Percentiles rank a stretch among this genome's conserved stretches.
Conservation (phyloP, 2,888 invertebrate species). For the Chalcosyrphus nemorum region DNA sequence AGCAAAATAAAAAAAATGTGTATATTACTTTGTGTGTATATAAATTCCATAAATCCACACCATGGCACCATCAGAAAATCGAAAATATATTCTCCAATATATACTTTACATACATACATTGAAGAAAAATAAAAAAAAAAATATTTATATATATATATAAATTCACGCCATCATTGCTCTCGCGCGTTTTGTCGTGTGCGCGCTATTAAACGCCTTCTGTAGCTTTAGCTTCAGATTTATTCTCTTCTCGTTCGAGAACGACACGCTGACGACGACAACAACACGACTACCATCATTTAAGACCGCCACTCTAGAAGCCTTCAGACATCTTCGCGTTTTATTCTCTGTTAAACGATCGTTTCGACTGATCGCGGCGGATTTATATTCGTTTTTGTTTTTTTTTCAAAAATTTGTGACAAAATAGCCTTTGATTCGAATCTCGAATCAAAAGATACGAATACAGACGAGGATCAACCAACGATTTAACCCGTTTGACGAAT, state of each 20-base stretch:
- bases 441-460: neutral
- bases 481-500: neutral
- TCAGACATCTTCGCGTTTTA: constrained; percentile 37
- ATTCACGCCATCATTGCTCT: constrained; percentile 65
- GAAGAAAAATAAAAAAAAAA: neutral
- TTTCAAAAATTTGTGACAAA: neutral
- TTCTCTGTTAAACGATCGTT: constrained; percentile 2
- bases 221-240: constrained; percentile 58
- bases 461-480: neutral
- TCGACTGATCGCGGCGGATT: constrained; percentile 19
- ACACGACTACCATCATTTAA: constrained; percentile 32
- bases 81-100: constrained; percentile 50
- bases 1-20: constrained; percentile 5
- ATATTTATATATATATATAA: constrained; percentile 30
- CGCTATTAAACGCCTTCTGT: constrained; percentile 63
- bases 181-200: constrained; percentile 44
- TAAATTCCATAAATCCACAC: constrained; percentile 16
- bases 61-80: constrained; percentile 41
- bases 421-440: neutral
- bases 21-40: constrained; percentile 6
- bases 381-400: neutral
- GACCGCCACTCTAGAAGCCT: constrained; percentile 33
- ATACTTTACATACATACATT: constrained; percentile 2
- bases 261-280: no score
- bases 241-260: constrained; percentile 59